A percentile compares a stretch with the other conserved stretches of the same genome.
Conservation (phyloP, 2,888 invertebrate species). For the Ptycholaimellus sp. region DNA sequence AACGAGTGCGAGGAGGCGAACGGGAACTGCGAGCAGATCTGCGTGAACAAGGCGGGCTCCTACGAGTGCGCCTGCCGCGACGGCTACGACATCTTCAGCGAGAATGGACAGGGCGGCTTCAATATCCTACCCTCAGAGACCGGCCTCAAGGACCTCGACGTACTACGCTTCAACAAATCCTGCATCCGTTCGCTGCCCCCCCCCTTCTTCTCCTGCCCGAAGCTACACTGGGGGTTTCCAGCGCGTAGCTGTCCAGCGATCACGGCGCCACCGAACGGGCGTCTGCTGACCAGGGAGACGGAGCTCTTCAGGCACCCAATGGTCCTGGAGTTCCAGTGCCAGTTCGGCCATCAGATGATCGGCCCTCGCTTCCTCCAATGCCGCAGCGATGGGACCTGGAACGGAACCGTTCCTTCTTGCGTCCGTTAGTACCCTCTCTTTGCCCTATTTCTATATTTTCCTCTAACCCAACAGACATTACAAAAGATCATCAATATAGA, state of each 20-base stretch:
- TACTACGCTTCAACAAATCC: conserved; percentile 57
- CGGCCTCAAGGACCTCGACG: conserved; percentile 64
- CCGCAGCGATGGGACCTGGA: conserved; percentile 70
- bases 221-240: conserved; percentile 10
- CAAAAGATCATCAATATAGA: too few species aligned
- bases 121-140: conserved; percentile 52
- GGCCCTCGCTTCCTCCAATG: conserved; percentile 64
- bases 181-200: conserved; percentile 53
- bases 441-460: too few species aligned
- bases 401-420: conserved; percentile 71
- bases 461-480: too few species aligned
- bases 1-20: conserved; percentile 23
- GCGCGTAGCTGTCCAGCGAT: conserved; percentile 17
- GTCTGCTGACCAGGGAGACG: conserved; percentile 14
- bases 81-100: conserved; percentile 60
- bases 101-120: conserved; percentile 70
- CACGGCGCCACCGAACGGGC: conserved; percentile 18
- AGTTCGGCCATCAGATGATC: conserved; percentile 73
- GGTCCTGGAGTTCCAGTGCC: conserved; percentile 65
- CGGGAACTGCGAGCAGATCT: conserved; percentile 23
- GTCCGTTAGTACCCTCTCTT: conserved; percentile 47
- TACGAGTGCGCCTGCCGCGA: conserved; percentile 66
- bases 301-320: conserved; percentile 16
- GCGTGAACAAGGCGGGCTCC: conserved; percentile 37
- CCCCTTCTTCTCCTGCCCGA: too few species aligned